Evolutionary conservation across 1,140 invertebrate genomes (phyloP).

Genomic region (Bombus superbus): DNA sequence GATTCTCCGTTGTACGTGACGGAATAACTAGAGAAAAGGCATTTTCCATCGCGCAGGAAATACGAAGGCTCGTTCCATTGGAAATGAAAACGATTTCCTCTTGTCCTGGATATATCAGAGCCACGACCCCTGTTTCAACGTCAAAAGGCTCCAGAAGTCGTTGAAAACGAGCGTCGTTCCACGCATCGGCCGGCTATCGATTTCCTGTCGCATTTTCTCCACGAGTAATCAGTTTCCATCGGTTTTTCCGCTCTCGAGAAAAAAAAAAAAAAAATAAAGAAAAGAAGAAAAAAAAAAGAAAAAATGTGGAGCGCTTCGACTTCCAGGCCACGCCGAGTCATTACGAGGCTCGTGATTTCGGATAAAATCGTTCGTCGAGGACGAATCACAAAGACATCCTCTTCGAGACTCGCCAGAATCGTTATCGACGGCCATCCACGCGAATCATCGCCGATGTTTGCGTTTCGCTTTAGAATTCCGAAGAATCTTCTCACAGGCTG

Average conservation of each 20-base stretch:
- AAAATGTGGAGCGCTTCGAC: conserved; percentile 19
- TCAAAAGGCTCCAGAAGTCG: conserved; percentile 3
- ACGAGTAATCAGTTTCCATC: conserved; percentile 45
- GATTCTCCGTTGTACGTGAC: not conserved
- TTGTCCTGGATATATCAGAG: conserved; percentile 36
- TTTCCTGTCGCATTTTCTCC: conserved; percentile 46
- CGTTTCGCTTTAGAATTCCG: no score
- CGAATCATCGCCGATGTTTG: no score
- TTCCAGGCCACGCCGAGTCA: not conserved
- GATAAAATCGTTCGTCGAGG: not conserved
- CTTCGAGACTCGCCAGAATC: not conserved
- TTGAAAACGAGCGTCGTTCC: conserved; percentile 16
- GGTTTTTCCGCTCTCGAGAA: conserved; percentile 12
- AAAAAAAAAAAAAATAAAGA: not conserved
- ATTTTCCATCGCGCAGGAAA: not conserved
- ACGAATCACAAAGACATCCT: not conserved
- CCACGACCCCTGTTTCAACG: conserved; percentile 5
- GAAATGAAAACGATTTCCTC: conserved; percentile 43
- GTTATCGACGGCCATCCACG: no score
- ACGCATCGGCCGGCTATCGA: conserved; percentile 39
- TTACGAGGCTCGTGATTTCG: not conserved
- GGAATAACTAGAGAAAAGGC: not conserved
- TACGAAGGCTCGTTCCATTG: not conserved
- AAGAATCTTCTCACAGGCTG: no score
- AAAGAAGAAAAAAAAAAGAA: no score